Conservation (phyloP, 2,797 vertebrate species). For the Sebastes vulpes region DNA sequence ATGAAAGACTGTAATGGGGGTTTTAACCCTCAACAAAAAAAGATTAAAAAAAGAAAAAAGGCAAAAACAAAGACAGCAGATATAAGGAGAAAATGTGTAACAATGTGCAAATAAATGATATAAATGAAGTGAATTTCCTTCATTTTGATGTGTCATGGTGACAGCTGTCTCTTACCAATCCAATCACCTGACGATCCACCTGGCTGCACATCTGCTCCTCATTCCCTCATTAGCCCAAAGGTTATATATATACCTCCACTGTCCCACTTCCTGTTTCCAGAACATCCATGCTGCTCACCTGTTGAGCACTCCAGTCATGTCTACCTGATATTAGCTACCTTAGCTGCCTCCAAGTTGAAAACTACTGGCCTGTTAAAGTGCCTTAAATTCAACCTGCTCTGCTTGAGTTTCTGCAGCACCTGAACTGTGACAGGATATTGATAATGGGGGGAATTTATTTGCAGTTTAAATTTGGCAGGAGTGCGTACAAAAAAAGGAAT, state of each 20-base stretch:
- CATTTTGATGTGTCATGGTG: background rate
- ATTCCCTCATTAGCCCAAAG: background rate
- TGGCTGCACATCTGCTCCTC: background rate
- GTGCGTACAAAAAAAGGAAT: background rate
- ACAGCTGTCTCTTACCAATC: background rate
- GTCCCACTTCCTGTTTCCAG: background rate
- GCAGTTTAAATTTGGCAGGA: background rate
- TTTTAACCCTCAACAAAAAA: background rate
- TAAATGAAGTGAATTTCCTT: background rate
- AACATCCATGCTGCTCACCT: background rate
- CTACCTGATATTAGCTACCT: too few relatives aligned
- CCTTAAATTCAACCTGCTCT: background rate
- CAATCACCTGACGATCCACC: background rate
- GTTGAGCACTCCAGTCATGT: background rate
- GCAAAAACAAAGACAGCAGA: background rate
- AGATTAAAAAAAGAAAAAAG: background rate
- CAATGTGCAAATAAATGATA: background rate
- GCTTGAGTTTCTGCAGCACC: background rate
- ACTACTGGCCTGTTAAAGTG: background rate
- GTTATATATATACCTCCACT: background rate
- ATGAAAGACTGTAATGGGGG: background rate
- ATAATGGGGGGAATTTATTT: background rate
- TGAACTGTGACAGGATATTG: background rate
- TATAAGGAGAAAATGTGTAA: background rate
- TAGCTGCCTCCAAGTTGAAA: background rate